Conservation (phyloP, 2,888 invertebrate species). For the Resseliella maxima region DNA sequence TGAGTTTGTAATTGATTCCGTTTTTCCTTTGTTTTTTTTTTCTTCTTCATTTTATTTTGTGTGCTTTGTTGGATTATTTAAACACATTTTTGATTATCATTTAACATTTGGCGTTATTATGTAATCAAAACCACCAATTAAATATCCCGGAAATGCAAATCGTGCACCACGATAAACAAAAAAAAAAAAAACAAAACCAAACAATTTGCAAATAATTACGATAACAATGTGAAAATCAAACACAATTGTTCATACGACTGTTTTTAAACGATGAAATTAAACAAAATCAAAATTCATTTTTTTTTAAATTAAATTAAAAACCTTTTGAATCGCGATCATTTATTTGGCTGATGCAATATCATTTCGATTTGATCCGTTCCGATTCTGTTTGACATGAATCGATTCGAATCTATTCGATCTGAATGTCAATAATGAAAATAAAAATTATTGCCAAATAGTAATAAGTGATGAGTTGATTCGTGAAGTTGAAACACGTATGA, state of each 20-base stretch:
- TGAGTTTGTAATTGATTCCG: constrained; percentile 40
- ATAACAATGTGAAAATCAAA: no score
- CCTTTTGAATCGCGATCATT: background rate
- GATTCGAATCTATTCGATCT: no score
- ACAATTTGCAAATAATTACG: constrained; percentile 28
- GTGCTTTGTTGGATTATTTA: constrained; percentile 57
- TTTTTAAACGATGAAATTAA: background rate
- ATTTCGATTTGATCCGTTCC: no score
- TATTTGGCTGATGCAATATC: background rate
- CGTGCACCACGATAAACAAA: background rate
- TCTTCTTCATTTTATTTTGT: constrained; percentile 59
- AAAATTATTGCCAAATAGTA: constrained; percentile 73
- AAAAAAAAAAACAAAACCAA: background rate
- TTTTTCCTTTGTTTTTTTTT: constrained; percentile 59
- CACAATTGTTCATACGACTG: constrained; percentile 18
- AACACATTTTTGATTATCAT: background rate
- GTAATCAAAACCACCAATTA: constrained; percentile 6
- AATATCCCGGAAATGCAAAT: constrained; percentile 13
- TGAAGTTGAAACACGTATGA: constrained; percentile 91
- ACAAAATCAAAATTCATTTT: background rate
- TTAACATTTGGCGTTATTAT: constrained; percentile 32
- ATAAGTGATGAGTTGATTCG: constrained; percentile 89
- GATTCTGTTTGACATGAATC: background rate
- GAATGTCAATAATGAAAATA: background rate
- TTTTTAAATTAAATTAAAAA: background rate